Base-by-base conservation (phyloP, 2,113 vertebrate species). In the Sander vitreus region DNA sequence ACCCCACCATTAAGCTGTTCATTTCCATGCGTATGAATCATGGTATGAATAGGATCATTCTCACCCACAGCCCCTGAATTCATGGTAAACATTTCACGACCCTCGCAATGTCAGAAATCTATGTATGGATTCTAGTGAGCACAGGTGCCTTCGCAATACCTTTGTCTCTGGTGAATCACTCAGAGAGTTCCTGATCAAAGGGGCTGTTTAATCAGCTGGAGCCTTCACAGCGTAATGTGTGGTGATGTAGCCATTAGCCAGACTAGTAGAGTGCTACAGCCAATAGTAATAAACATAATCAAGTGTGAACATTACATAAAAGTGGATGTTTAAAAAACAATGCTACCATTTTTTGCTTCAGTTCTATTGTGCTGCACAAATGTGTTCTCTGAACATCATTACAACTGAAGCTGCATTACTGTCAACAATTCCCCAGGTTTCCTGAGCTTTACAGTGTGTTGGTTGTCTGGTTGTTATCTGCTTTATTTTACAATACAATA, bases 1-100 rank as follows among this genome's bases (percentile, higher is more conserved):
- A 54, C 25, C 23, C 4, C 21, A 27, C 30, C 11, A 55, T 76
- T 70, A 78, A 53, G 43, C 50, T 73, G 33, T 65, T 81, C 62
- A 58, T 76, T 59, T 76, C 25, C 51, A 45, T 15, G 48, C 23
- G 0, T 45, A 18, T 9, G 27, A 27, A 27, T 27, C 27, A 27
- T 27, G 27, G 27, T 27, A 27, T 27, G 5, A 65, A 47, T 9
- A 7, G 45, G 39, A 45, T n/a, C 21, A 10, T 54, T 54, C 19
- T 63, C 5, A 39, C 19, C 30, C 8, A 13, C 16, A 39, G 11
- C 18, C 10, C 33, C 5, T 23, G 43, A 16, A 47, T 23, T 47
- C 30, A 66, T 6, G 14, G 15, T 45, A 66, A 11, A 25, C 4
- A 27, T 48, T 18, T 48, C 7, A 16, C 62, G 0, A 30, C 23